Evolutionary conservation across 2,888 invertebrate species (phyloP), one percentile per base, ranked within the genome.

Genomic region (Keiferia lycopersicella): DNA sequence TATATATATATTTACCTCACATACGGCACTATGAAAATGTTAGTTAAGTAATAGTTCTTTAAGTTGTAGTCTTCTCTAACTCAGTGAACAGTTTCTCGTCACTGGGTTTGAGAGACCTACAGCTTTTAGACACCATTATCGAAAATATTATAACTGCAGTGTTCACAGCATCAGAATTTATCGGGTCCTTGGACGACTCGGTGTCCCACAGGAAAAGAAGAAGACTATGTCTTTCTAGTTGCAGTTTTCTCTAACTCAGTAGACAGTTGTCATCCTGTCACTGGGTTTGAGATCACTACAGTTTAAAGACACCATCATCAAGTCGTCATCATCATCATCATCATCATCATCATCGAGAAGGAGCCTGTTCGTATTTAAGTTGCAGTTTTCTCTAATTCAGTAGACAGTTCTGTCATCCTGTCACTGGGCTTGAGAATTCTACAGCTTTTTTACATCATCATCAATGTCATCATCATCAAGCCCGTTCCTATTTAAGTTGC

Each of bases 401-500:
- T 48, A 30, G 26, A 48, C 48, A 61, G 61, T 61, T 48, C 22
- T 48, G 14, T 59, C 59, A 59, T n/a, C 30, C 30, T 48, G 68
- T 69, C 74, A 75, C 71, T 72, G 71, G 72, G 72, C 70, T 53
- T 61, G 20, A 67, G 76, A 71, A 69, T 65, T 48, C 65, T 66
- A 56, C 62, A 57, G 63, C 50, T 66, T 50, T n/a, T 20, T 38
- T 56, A 53, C 39, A 58, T 8, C 41, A 48, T 45, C 14, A 41
- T 41, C 41, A 50, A n/a, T n/a, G n/a, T n/a, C 1, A 45, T 30
- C 53, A 22, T 41, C 50, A 14, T 26, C 39, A 30, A 20, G 8
- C 10, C 18, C n/a, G n/a, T n/a, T n/a, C n/a, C n/a, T n/a, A n/a
- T n/a, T 60, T 22, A 30, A 48, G 45, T 11, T 41, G 12, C 0